phyloP scores from a whole-genome alignment of 2,888 invertebrate species.

The Aquatica leii region DNA sequence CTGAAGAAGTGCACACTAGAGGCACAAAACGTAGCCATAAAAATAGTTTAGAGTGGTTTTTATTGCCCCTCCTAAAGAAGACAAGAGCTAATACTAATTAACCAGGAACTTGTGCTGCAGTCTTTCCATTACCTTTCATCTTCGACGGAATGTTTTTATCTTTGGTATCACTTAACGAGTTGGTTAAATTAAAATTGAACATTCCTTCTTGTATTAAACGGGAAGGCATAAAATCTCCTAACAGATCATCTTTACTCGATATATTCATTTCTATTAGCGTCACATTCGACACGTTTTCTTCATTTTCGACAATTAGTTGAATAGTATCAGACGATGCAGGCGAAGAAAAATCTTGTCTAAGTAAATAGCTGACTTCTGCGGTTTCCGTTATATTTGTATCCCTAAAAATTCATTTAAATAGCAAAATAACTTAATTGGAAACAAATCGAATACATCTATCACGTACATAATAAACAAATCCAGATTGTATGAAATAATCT shows the following conservation, averaged over 20 bases:
- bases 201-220: slow-evolving; percentile 55
- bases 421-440: too few relatives aligned
- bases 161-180: slow-evolving; percentile 12
- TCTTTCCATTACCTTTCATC: slow-evolving; percentile 41
- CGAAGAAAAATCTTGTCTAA: slow-evolving; percentile 55
- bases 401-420: too few relatives aligned
- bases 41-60: too few relatives aligned
- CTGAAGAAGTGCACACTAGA: too few relatives aligned
- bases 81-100: too few relatives aligned
- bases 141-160: slow-evolving; percentile 34
- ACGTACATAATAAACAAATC: too few relatives aligned
- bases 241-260: slow-evolving; percentile 48
- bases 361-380: slow-evolving; percentile 47
- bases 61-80: too few relatives aligned
- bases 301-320: slow-evolving; percentile 17
- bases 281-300: slow-evolving; percentile 46
- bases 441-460: too few relatives aligned
- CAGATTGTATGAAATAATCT: too few relatives aligned
- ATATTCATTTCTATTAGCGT: slow-evolving; percentile 54
- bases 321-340: slow-evolving; percentile 33
- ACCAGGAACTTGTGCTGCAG: slow-evolving; percentile 56
- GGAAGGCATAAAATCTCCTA: slow-evolving; percentile 58
- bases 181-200: slow-evolving; percentile 47
- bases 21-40: too few relatives aligned
- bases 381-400: slow-evolving; percentile 1